Evolutionary conservation across 2,797 vertebrate species (phyloP).

Genomic region (Potorous gilbertii): DNA sequence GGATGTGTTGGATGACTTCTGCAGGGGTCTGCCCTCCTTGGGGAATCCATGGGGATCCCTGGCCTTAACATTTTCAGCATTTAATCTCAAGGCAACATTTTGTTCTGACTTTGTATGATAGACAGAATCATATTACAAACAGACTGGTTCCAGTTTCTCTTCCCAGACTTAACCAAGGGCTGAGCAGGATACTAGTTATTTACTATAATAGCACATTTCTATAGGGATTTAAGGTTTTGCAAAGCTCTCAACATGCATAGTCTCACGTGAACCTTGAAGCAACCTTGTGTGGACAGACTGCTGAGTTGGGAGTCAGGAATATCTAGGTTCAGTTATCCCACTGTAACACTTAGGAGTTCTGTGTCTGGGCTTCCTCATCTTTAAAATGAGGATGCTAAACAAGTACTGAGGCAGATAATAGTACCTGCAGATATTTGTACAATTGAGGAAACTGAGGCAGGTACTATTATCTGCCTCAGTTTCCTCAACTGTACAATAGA

Average conservation of each 20-base stretch:
- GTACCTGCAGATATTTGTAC: background rate
- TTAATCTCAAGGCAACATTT: too few species aligned
- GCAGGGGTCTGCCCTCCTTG: background rate
- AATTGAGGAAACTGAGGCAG: too few species aligned
- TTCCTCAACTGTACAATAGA: background rate
- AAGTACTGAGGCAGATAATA: background rate
- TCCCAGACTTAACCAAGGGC: background rate
- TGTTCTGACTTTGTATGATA: background rate
- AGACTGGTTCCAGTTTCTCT: background rate
- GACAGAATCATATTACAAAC: background rate
- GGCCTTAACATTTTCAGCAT: background rate
- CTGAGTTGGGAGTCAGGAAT: background rate
- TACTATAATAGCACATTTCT: background rate
- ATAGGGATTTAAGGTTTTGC: background rate
- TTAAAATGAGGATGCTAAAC: background rate
- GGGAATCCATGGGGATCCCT: accelerated
- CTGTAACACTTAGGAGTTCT: background rate
- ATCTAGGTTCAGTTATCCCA: background rate
- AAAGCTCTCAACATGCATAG: background rate
- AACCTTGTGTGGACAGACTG: background rate
- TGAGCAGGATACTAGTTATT: background rate
- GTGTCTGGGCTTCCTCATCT: background rate
- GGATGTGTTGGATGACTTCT: background rate
- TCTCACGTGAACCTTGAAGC: background rate
- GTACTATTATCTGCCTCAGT: background rate